Percentiles rank a stretch among this genome's conserved stretches.
Evolutionary conservation across 2,888 invertebrate genomes (phyloP).

Genomic region (Eristalis pertinax): DNA sequence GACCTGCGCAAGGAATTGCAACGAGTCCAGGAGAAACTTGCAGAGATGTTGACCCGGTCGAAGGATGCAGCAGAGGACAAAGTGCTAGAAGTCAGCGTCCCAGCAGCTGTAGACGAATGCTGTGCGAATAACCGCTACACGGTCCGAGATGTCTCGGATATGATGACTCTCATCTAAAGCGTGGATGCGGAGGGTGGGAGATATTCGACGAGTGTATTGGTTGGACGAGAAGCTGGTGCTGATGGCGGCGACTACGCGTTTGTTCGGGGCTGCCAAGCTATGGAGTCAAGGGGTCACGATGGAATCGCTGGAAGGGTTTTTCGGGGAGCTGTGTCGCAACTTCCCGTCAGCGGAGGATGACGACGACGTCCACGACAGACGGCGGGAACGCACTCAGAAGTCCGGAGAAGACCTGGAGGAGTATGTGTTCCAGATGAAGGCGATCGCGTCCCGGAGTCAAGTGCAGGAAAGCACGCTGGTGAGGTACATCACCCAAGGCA

Average conservation of each 20-base stretch:
- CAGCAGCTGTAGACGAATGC: not conserved
- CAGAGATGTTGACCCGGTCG: not conserved
- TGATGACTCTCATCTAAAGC: not conserved
- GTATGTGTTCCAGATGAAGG: not conserved
- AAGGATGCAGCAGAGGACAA: not conserved
- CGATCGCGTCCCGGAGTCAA: not conserved
- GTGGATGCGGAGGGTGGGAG: no score
- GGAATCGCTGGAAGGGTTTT: constrained; percentile 7
- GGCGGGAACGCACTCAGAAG: not conserved
- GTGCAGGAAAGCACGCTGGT: no score
- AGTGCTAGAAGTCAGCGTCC: not conserved
- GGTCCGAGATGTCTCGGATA: not conserved
- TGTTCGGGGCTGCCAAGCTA: constrained; percentile 3
- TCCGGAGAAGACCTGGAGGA: constrained; percentile 2
- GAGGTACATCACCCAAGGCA: not conserved
- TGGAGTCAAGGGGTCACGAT: constrained; percentile 1
- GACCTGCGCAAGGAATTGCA: not conserved
- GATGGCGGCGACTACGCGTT: constrained; percentile 1
- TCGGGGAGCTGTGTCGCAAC: constrained; percentile 10
- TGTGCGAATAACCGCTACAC: not conserved
- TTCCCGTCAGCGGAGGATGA: constrained; percentile 21
- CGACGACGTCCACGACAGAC: constrained; percentile 15
- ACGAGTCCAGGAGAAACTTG: constrained; percentile 1
- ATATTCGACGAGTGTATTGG: no score
- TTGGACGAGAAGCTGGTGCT: no score